phyloP scores from a whole-genome alignment of 2,113 vertebrate genomes.

The Bungarus multicinctus region DNA sequence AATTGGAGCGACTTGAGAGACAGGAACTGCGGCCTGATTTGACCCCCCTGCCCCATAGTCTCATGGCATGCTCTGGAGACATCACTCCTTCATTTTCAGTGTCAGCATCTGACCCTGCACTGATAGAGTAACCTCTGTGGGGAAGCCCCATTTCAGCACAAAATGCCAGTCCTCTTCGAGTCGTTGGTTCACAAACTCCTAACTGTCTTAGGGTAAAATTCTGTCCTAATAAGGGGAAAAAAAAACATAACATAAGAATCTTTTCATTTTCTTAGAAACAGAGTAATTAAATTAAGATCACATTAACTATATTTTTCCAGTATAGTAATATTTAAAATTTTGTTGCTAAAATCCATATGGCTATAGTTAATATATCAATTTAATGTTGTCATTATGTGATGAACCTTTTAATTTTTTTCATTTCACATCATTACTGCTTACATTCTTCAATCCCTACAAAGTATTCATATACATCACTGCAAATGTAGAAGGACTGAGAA shows the following conservation, averaged over 20 bases:
- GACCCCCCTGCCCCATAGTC: constrained; percentile 91
- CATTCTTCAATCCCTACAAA: not conserved
- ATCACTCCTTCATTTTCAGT: constrained; percentile 89
- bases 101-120: constrained; percentile 86
- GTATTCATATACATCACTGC: not conserved
- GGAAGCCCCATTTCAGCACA: constrained; percentile 96
- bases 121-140: constrained; percentile 91
- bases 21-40: constrained; percentile 92
- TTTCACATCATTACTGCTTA: constrained; percentile 12
- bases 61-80: constrained; percentile 93
- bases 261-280: constrained; percentile 29
- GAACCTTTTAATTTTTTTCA: not conserved
- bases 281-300: constrained; percentile 51
- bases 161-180: constrained; percentile 90
- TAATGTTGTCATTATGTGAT: constrained; percentile 9
- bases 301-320: constrained; percentile 34
- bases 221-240: constrained; percentile 85
- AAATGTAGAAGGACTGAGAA: not conserved
- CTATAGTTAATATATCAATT: constrained; percentile 44
- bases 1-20: constrained; percentile 97
- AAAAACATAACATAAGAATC: constrained; percentile 69
- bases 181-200: constrained; percentile 90
- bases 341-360: constrained; percentile 9
- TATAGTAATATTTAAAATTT: not conserved
- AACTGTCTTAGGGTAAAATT: constrained; percentile 98